Base-by-base conservation (phyloP, 2,888 invertebrate species). In the Autographa gamma region DNA sequence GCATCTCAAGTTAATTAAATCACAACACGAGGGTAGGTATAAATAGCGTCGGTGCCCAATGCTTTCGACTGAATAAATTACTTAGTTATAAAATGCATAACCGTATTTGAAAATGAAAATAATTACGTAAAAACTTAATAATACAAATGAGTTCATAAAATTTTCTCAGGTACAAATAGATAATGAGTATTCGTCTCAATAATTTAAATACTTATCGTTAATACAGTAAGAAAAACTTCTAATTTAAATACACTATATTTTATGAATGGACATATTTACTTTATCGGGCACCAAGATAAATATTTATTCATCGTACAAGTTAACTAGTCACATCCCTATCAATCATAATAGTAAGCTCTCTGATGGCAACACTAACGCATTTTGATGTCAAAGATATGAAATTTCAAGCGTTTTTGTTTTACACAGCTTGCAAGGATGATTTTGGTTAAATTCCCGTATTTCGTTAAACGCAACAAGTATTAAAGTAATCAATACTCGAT, bases 1-100 rank as follows among this genome's bases (percentile, higher is more conserved):
- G 89, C 88, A 90, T 88, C 86, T 85, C 67, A 63, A 80, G 77
- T 86, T 82, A 81, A 77, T 81, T 72, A 76, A 78, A 82, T 85
- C 86, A 88, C 82, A 89, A 88, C 85, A 85, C 84, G 76, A 31
- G 54, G 64, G 18, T 70, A 63, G 52, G n/a, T 77, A 63, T 74
- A 69, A 13, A 14, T 56, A 56, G 11, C 19, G n/a, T 56, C 13
- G 25, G 54, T 19, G 54, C 54, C 54, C 54, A 25, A 56, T 25
- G 19, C 25, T 25, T 48, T n/a, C 48, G 13, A 25, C 13, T 56
- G 11, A 25, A 56, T 56, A 19, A 48, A 19, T 56, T 9, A 25
- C 54, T 48, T n/a, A 48, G 8, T 48, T 48, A 48, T n/a, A 48
- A 48, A 48, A 48, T 48, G 48, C 48, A 16, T 43, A 48, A 48